These are phyloP conservation scores for Zygothrica quintamaculata DNA, from an alignment of 2,888 invertebrate species.

Conservation along the genomic window DNA sequence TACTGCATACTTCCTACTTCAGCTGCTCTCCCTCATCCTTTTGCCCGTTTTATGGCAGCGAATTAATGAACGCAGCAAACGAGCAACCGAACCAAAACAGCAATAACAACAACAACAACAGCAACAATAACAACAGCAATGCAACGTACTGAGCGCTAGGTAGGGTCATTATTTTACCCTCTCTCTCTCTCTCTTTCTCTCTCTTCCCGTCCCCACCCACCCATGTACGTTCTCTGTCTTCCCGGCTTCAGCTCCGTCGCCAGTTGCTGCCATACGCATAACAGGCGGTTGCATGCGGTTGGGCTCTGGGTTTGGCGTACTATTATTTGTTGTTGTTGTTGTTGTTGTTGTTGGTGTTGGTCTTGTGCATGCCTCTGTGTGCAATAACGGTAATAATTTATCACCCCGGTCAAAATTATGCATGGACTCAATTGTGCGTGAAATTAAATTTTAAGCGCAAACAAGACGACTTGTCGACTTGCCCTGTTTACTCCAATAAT, in stretches of 20 bases:
- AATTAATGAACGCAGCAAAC: constrained; percentile 80
- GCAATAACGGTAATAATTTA: constrained; percentile 81
- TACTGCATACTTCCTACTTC: not conserved
- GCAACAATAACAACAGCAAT: constrained; percentile 4
- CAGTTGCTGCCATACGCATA: constrained; percentile 20
- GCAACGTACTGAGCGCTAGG: constrained; percentile 22
- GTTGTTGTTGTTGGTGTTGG: too few species aligned
- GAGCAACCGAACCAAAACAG: constrained; percentile 35
- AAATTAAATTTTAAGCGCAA: constrained; percentile 82
- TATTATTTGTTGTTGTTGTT: constrained; percentile 19
- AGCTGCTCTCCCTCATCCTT: not conserved
- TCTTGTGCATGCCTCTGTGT: constrained; percentile 48
- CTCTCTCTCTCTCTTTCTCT: too few species aligned
- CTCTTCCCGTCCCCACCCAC: too few species aligned
- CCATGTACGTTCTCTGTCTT: too few species aligned
- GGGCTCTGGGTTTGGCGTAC: constrained; percentile 34
- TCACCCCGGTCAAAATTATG: constrained; percentile 79
- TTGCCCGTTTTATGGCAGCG: constrained; percentile 74
- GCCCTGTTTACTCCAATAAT: constrained; percentile 76
- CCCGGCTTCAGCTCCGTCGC: constrained; percentile 15
- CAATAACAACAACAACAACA: constrained; percentile 20
- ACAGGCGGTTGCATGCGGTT: constrained; percentile 44
- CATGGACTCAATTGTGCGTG: constrained; percentile 80
- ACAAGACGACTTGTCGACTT: constrained; percentile 71
- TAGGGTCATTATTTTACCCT: constrained; percentile 69